Percentiles rank a stretch among this genome's conserved stretches.
These are phyloP conservation scores for Pangasius mekongensis DNA, from an alignment of 2,797 vertebrate species.

Conservation along the genomic window DNA sequence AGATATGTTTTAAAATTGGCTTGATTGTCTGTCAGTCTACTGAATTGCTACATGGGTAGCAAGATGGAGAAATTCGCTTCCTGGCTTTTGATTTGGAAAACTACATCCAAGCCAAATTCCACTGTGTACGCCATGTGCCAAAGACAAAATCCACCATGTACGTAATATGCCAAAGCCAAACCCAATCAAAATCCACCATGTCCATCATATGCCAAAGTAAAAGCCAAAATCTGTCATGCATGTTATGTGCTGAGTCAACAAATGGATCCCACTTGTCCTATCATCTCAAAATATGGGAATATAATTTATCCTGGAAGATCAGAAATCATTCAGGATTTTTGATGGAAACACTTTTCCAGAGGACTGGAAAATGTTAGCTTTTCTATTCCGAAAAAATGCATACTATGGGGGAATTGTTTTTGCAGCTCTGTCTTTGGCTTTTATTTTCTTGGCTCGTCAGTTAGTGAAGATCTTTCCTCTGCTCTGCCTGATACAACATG, in stretches of 20 bases:
- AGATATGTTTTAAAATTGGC: constrained; percentile 8
- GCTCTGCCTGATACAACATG: constrained; percentile 5
- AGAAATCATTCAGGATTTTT: neutral
- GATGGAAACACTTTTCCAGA: neutral
- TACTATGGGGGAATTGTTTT: neutral
- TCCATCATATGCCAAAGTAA: neutral
- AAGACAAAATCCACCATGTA: neutral
- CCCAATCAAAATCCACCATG: constrained; percentile 6
- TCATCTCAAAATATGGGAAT: neutral
- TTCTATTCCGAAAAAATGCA: neutral
- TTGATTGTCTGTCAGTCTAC: constrained; percentile 1
- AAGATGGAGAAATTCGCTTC: constrained; percentile 10
- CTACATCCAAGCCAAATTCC: neutral
- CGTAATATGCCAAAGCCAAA: neutral
- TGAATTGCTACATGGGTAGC: neutral
- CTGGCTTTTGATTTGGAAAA: constrained; percentile 19
- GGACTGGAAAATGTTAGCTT: neutral
- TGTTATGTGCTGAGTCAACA: constrained; percentile 8
- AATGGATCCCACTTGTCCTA: neutral
- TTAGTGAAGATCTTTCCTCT: constrained; percentile 3
- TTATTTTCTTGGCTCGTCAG: neutral
- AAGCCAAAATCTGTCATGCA: neutral
- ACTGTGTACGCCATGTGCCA: neutral
- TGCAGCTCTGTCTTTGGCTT: neutral
- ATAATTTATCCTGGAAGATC: neutral